Percentiles rank a stretch among this genome's conserved stretches.
phyloP scores from a whole-genome alignment of 1,140 invertebrate species.

The Ceratina japonica region DNA sequence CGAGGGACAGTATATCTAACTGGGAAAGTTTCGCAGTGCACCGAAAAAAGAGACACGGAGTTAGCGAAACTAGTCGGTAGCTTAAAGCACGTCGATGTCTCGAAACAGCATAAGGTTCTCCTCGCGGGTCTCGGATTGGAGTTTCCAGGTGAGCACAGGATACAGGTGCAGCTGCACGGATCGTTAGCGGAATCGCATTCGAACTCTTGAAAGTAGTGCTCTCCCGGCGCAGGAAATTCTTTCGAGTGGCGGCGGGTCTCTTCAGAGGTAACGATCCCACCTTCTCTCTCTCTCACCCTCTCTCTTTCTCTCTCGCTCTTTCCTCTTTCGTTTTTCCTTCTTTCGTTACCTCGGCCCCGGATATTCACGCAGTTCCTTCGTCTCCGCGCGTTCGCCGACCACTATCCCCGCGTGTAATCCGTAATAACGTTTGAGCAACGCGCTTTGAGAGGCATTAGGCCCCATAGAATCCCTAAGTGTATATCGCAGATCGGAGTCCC shows the following conservation, averaged over 20 bases:
- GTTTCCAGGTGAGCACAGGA: conserved; percentile 1
- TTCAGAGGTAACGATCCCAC: conserved; percentile 44
- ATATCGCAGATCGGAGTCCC: conserved; percentile 8
- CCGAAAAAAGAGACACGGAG: not conserved
- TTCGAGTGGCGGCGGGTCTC: conserved; percentile 12
- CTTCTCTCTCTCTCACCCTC: conserved; percentile 12
- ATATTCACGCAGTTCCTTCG: too few species aligned
- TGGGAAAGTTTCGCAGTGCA: not conserved
- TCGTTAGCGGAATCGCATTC: conserved; percentile 48
- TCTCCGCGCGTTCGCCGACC: not conserved
- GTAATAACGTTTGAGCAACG: conserved; percentile 43
- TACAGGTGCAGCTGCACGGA: conserved; percentile 28
- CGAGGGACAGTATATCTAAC: not conserved
- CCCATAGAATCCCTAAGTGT: conserved; percentile 3
- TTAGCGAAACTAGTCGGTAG: not conserved
- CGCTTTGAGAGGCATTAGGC: conserved; percentile 31
- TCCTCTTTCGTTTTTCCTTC: not conserved
- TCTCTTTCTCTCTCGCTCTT: conserved; percentile 1
- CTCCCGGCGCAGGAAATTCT: conserved; percentile 15
- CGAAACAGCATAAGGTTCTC: not conserved
- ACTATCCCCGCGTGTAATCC: conserved; percentile 28
- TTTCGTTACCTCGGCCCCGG: not conserved
- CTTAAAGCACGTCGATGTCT: too few species aligned
- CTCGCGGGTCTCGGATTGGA: not conserved
- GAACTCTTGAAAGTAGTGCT: conserved; percentile 34